Conservation (phyloP, 2,888 invertebrate species). For the Mythimna ferrago region DNA sequence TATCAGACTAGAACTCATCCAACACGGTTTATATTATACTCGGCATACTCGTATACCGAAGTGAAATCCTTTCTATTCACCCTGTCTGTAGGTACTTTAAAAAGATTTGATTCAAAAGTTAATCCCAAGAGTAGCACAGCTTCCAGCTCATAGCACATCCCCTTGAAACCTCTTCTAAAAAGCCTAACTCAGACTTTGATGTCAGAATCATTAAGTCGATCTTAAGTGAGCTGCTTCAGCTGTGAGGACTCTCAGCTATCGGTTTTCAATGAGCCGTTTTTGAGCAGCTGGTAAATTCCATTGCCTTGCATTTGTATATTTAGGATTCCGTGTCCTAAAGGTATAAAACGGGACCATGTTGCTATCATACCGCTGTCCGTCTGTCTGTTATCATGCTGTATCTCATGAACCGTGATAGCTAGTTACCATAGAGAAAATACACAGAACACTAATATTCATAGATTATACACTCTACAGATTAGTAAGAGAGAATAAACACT, state of each 20-base stretch:
- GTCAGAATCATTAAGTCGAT: slow-evolving; percentile 32
- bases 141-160: background rate
- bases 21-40: too few species aligned
- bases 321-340: background rate
- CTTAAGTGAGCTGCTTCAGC: slow-evolving; percentile 33
- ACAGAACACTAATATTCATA: too few species aligned
- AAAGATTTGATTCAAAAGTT: slow-evolving; percentile 3
- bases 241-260: slow-evolving; percentile 31
- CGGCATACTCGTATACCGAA: too few species aligned
- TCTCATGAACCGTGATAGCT: too few species aligned
- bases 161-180: slow-evolving; percentile 36
- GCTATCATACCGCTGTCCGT: too few species aligned
- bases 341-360: too few species aligned
- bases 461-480: too few species aligned
- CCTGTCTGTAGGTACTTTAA: background rate
- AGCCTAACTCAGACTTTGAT: slow-evolving; percentile 31
- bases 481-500: too few species aligned
- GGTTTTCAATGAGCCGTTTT: slow-evolving; percentile 31
- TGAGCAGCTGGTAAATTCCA: slow-evolving; percentile 18
- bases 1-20: too few species aligned
- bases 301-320: slow-evolving; percentile 13
- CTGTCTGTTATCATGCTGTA: too few species aligned
- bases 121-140: background rate
- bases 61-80: too few species aligned
- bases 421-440: too few species aligned